Evolutionary conservation across 2,888 invertebrate genomes (phyloP), one percentile per base, ranked within the genome.

Genomic region (Pecten maximus): DNA sequence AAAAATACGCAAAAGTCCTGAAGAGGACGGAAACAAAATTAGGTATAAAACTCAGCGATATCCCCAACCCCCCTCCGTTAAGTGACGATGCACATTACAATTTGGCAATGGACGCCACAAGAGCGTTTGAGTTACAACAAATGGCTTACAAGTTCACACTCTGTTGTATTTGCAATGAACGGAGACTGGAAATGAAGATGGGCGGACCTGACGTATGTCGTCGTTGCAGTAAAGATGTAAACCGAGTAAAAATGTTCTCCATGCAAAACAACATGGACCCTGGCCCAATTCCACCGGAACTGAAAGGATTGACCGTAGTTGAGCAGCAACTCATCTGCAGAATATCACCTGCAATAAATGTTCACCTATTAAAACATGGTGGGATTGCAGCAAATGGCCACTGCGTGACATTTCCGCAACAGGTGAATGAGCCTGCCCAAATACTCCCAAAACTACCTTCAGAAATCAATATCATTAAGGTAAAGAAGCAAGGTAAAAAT

Each of bases 351-450:
- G 40, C 88, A 50, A 93, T 93, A 0, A 91, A 92, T 89, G 88
- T 93, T 12, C 92, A 92, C 86, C 48, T 93, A 89, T 54, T 93
- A 4, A 92, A 93, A 40, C 93, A 93, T 91, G 93, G 93, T 35
- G 93, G 92, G 16, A 91, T 93, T 23, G 92, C 90, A 40, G 74
- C 93, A 8, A 91, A 88, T 91, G 91, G 92, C 16, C 92, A 93
- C 40, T 93, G 92, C 89, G 91, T 92, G n/a, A n/a, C n/a, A n/a
- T n/a, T n/a, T n/a, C n/a, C n/a, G n/a, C 91, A 93, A 86, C 89
- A 91, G 3, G 40, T 93, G 23, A 91, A 91, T 88, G 91, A 92
- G 88, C 93, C 93, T 28, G 91, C 91, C 0, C 88, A 88, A 54
- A 91, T 92, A 40, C 89, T 93, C n/a, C 92, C 92, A 19, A n/a